Evolutionary conservation across 2,113 vertebrate genomes (phyloP).

Genomic region (Callospermophilus lateralis): DNA sequence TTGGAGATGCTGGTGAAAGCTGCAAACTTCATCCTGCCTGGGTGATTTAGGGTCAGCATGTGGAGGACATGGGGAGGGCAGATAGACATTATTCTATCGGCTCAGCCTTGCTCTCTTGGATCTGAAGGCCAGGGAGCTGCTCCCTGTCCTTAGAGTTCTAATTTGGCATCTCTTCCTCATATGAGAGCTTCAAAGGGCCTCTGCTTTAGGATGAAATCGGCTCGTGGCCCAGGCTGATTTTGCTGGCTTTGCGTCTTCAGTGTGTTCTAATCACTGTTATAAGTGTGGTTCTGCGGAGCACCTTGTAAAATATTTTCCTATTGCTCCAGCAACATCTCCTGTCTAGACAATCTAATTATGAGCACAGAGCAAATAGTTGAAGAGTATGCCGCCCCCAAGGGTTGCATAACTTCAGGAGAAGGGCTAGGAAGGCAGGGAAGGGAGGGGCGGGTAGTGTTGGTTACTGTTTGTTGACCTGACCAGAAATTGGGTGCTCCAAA

Average conservation of each 20-base stretch:
- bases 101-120: conserved; percentile 58
- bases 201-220: conserved; percentile 67
- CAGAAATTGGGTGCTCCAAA: conserved; percentile 56
- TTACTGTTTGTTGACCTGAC: conserved; percentile 68
- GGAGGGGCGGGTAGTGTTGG: background rate
- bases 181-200: conserved; percentile 77
- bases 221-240: conserved; percentile 73
- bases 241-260: conserved; percentile 79
- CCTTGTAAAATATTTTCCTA: conserved; percentile 86
- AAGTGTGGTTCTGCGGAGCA: conserved; percentile 83
- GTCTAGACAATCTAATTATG: conserved; percentile 89
- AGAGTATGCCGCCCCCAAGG: conserved; percentile 80
- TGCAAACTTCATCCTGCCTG: rapidly evolving
- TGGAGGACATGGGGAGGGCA: background rate
- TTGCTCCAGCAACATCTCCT: conserved; percentile 87
- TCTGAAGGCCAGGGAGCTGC: conserved; percentile 66
- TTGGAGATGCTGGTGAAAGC: background rate
- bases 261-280: conserved; percentile 82
- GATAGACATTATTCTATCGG: conserved; percentile 65
- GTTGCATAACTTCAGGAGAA: conserved; percentile 63
- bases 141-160: conserved; percentile 51
- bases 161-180: conserved; percentile 75
- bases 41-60: conserved; percentile 64
- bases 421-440: background rate
- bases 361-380: conserved; percentile 79